These are phyloP conservation scores for Mionectes macconnelli DNA, from an alignment of 2,113 vertebrate species.

Conservation along the genomic window DNA sequence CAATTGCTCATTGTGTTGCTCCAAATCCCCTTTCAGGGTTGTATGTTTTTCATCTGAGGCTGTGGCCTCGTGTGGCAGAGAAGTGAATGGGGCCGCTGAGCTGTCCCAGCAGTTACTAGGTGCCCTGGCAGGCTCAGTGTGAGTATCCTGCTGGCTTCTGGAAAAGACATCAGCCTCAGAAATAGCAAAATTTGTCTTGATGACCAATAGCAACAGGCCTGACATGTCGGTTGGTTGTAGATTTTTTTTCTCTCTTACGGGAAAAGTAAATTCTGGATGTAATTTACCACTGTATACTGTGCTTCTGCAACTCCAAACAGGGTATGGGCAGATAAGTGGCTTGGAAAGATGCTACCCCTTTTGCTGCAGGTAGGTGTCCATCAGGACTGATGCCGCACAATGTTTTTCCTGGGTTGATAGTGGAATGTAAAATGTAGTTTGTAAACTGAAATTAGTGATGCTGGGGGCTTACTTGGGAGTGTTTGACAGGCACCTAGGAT, in stretches of 20 bases:
- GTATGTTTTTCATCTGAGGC: background rate
- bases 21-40: background rate
- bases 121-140: background rate
- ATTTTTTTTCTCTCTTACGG: background rate
- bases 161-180: background rate
- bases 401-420: background rate
- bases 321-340: background rate
- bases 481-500: background rate
- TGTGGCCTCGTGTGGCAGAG: rapidly evolving
- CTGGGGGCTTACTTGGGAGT: background rate
- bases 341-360: background rate
- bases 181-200: background rate
- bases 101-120: background rate
- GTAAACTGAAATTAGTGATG: background rate
- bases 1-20: rapidly evolving
- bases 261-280: background rate
- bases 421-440: background rate
- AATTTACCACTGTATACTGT: background rate
- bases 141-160: background rate
- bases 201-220: background rate
- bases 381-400: background rate
- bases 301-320: background rate
- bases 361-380: background rate
- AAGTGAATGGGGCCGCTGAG: no score
- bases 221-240: background rate